Conservation (phyloP, 2,797 vertebrate species). For the Leucoraja ocellata region DNA sequence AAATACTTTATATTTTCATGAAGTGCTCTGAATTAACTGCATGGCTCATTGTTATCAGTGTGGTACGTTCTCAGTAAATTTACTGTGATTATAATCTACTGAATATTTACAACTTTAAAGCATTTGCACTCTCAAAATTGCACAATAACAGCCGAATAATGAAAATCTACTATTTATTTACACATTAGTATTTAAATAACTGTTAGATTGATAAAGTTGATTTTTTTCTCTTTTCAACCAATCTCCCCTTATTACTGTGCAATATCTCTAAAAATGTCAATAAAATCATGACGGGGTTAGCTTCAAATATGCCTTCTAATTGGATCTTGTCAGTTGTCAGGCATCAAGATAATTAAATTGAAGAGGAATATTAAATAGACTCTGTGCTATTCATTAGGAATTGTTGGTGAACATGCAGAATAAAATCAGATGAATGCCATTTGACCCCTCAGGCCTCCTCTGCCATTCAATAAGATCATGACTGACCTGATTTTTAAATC, state of each 20-base stretch:
- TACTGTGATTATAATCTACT: not conserved
- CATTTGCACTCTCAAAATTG: not conserved
- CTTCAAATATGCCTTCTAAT: not conserved
- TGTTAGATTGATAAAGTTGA: not conserved
- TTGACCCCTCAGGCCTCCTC: too few species aligned
- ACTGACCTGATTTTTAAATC: too few species aligned
- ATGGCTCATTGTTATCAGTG: not conserved
- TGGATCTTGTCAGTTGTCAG: not conserved
- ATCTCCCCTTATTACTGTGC: too few species aligned
- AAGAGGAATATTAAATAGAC: not conserved
- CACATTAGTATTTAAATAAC: not conserved
- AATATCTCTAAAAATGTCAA: not conserved
- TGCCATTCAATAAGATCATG: too few species aligned
- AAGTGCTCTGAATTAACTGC: not conserved
- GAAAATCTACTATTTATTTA: too few species aligned
- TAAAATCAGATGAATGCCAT: too few species aligned
- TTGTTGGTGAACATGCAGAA: not conserved
- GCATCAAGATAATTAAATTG: not conserved
- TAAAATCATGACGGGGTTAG: not conserved
- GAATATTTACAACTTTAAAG: not conserved
- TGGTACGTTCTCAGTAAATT: too few species aligned
- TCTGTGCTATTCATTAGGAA: not conserved
- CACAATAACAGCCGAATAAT: not conserved
- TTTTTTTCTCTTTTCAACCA: not conserved
- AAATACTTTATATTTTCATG: not conserved